Evolutionary conservation across 2,113 vertebrate species (phyloP).

Genomic region (Antechinus stuartii): DNA sequence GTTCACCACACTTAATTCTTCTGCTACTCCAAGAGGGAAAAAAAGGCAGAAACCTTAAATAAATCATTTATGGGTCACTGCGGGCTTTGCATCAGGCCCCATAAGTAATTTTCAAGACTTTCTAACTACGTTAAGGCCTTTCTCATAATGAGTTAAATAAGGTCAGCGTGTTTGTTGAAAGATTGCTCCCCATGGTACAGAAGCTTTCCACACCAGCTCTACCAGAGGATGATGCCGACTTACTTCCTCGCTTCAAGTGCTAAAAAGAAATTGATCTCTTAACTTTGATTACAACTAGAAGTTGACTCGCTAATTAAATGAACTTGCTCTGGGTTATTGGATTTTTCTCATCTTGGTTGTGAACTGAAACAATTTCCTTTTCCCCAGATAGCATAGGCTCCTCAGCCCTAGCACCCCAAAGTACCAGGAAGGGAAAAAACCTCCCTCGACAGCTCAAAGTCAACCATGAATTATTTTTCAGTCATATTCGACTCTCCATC

Average conservation of each 20-base stretch:
- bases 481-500: not conserved
- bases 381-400: conserved; percentile 7
- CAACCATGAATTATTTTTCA: not conserved
- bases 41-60: not conserved
- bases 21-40: not conserved
- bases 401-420: not conserved
- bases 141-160: conserved; percentile 46
- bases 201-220: conserved; percentile 58
- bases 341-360: conserved; percentile 69
- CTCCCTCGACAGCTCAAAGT: not conserved
- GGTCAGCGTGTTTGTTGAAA: conserved; percentile 57
- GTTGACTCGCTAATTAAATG: conserved; percentile 73
- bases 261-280: conserved; percentile 74
- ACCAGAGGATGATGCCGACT: conserved; percentile 59
- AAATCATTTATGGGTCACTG: not conserved
- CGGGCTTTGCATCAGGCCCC: conserved; percentile 3
- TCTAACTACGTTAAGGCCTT: conserved; percentile 70
- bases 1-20: not conserved
- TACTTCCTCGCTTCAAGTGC: conserved; percentile 75
- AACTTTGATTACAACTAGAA: conserved; percentile 76
- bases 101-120: conserved; percentile 54
- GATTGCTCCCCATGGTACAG: conserved; percentile 58
- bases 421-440: not conserved
- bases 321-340: conserved; percentile 60
- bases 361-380: conserved; percentile 53